phyloP scores from a whole-genome alignment of 2,113 vertebrate species.

The Penelope pileata region DNA sequence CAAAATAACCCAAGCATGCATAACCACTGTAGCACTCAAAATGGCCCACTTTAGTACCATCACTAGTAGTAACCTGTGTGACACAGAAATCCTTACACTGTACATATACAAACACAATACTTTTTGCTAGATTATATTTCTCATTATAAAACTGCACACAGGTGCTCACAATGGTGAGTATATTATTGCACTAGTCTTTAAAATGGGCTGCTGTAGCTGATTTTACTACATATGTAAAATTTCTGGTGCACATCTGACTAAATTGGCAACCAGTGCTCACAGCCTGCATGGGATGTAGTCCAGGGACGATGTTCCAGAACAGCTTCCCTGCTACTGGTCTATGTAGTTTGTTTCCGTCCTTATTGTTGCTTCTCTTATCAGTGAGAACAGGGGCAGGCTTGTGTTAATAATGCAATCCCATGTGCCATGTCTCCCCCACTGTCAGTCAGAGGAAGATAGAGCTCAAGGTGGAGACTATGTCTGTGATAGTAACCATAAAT shows the following conservation, averaged over 20 bases:
- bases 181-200: background rate
- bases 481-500: background rate
- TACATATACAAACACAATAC: background rate
- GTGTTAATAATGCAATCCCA: background rate
- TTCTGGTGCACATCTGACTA: background rate
- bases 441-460: background rate
- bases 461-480: background rate
- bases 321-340: background rate
- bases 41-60: background rate
- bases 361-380: background rate
- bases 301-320: background rate
- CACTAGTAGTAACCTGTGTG: background rate
- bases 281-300: background rate
- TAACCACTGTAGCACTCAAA: background rate
- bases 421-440: background rate
- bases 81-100: background rate
- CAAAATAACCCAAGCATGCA: background rate
- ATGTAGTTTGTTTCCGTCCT: background rate
- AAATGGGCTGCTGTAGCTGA: background rate
- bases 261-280: background rate
- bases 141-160: background rate
- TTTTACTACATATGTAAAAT: background rate
- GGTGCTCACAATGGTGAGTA: background rate
- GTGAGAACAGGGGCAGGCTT: background rate
- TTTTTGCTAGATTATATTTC: background rate